Evolutionary conservation across 64 coral and sea anemone species (phyloP).

Genomic region (Cladopsammia gracilis): DNA sequence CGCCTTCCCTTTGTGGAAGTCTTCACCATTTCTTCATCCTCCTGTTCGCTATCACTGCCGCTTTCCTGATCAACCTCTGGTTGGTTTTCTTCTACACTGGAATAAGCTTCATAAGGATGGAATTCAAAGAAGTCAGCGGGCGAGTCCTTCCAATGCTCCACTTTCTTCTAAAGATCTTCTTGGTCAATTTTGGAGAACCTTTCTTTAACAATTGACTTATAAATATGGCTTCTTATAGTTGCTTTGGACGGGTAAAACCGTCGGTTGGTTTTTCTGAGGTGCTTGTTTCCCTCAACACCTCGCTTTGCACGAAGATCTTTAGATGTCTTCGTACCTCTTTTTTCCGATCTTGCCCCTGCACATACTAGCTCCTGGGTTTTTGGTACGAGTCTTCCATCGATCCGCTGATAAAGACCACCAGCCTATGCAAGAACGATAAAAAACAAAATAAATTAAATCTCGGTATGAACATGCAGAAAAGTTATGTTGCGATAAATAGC

Average conservation of each 20-base stretch:
- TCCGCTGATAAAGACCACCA: slow-evolving; percentile 31
- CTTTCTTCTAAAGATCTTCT: too few relatives aligned
- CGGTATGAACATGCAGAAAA: not conserved
- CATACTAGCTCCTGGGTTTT: slow-evolving; percentile 10
- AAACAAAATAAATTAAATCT: not conserved
- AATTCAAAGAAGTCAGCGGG: not conserved
- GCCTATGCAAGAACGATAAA: not conserved
- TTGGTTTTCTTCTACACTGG: not conserved
- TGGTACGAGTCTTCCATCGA: not conserved
- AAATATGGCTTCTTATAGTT: slow-evolving; percentile 20
- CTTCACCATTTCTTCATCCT: not conserved
- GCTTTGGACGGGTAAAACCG: slow-evolving; percentile 3
- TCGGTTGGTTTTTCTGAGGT: slow-evolving; percentile 12
- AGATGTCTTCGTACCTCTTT: slow-evolving; percentile 35
- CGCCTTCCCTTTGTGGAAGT: slow-evolving; percentile 14
- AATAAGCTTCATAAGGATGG: not conserved
- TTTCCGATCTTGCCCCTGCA: slow-evolving; percentile 10
- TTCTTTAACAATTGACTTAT: slow-evolving; percentile 38
- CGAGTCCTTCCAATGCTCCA: too few relatives aligned
- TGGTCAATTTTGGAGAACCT: slow-evolving; percentile 40
- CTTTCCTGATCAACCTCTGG: not conserved
- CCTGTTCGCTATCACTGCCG: not conserved
- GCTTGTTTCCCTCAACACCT: not conserved
- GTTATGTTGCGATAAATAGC: not conserved
- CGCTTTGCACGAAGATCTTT: not conserved